Conservation (phyloP, 2,113 vertebrate species). For the Octodon degus region DNA sequence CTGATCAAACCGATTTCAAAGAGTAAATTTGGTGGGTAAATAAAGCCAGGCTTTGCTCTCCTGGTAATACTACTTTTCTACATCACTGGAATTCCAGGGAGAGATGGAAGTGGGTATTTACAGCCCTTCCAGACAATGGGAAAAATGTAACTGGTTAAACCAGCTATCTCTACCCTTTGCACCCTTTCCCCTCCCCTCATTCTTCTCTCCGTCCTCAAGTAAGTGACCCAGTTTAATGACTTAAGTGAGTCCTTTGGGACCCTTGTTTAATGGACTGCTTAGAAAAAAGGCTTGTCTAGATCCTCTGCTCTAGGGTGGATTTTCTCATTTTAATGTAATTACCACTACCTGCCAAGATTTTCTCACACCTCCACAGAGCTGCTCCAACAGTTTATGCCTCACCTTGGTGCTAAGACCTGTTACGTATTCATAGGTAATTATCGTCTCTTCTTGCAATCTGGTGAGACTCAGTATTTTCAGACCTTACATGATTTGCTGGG, state of each 20-base stretch:
- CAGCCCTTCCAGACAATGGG: not conserved
- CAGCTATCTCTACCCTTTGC: not conserved
- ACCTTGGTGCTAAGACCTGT: not conserved
- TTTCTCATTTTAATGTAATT: slow-evolving; percentile 57
- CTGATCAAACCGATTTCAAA: slow-evolving; percentile 67
- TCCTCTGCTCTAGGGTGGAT: not conserved
- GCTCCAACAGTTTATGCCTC: not conserved
- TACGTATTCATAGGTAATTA: slow-evolving; percentile 14
- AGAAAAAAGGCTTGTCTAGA: not conserved
- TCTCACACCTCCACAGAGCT: not conserved
- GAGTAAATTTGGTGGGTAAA: slow-evolving; percentile 46
- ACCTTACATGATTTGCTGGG: not conserved
- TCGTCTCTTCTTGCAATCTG: not conserved
- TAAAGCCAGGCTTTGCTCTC: not conserved
- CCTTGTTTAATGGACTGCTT: slow-evolving; percentile 11
- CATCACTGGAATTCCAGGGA: slow-evolving; percentile 31
- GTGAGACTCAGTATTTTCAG: not conserved
- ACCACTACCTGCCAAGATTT: slow-evolving; percentile 38
- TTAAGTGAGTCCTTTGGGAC: not conserved
- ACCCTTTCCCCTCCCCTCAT: not conserved
- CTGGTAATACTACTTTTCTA: slow-evolving; percentile 5
- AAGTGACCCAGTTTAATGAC: not conserved
- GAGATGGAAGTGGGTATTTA: not conserved
- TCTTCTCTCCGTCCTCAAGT: slow-evolving; percentile 15
- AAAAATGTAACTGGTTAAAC: slow-evolving; percentile 4